Evolutionary conservation across 2,888 invertebrate genomes (phyloP), one percentile per base, ranked within the genome.

Genomic region (Galerucella calmariensis): DNA sequence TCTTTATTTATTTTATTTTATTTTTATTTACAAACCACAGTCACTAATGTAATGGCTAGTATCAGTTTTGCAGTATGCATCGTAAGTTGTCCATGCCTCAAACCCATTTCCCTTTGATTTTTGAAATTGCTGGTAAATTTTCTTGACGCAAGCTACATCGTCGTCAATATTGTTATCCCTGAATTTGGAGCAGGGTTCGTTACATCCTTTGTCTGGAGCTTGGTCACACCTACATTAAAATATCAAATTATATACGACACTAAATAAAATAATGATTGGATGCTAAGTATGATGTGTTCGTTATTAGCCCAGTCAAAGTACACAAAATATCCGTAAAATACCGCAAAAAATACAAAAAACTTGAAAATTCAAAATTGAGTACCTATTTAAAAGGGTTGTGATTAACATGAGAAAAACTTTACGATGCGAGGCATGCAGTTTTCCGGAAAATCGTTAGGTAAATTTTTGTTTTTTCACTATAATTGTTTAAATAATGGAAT

Each of bases 71-170:
- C 94, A 94, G 81, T 91, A 88, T 0, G 88, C 88, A 1, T 90
- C 88, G 83, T 94, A 94, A 1, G 93, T 93, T 0, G 91, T 90
- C 94, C 94, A 94, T 0, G 94, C 94, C 27, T 90, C 89, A 83
- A 93, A 94, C 0, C 94, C 94, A 83, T 94, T 89, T 0, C 94
- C 94, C 9, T 91, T 91, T 1, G 93, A 85, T 2, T 90, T 86
- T 20, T 91, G 90, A 83, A 93, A 93, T 81, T 93, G 92, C n/a
- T 91, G 89, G 82, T 91, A 89, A 72, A 94, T 91, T 63, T 87
- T 88, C 16, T 89, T 88, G 1, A 92, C 91, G 84, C 94, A 95
- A 61, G 88, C 85, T 1, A 94, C 89, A 83, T 94, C 94, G 83
- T 94, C 92, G 2, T 89, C 84, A 67, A 95, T 92, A 84, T 94